Evolutionary conservation across 30 jellyfish, hydroid and myxozoan genomes (phyloP), one percentile per base, ranked within the genome.

Genomic region (Aurelia sp.): DNA sequence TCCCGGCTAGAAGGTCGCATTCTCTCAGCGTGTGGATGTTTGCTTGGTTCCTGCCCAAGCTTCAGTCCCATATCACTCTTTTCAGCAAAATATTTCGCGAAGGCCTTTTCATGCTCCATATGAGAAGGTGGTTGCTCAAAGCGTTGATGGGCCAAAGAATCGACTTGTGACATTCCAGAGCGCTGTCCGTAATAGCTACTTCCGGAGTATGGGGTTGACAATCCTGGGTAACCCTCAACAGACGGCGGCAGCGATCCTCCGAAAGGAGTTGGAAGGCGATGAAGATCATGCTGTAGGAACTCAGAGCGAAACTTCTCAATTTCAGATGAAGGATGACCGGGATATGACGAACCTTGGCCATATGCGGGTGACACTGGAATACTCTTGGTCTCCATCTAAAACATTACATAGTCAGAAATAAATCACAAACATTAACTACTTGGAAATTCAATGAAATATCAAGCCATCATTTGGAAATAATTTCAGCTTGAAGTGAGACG

Each of bases 301-400:
- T 84, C 93, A 2, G 93, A 62, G 8, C 93, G 93, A 67, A 72
- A 61, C 72, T 84, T 84, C 33, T 84, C 93, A 18, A 84, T 72
- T 22, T 84, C 93, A 18, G 93, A 72, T 78, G 89, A 55, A 4
- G 85, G 85, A 71, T 82, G 86, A 18, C 67, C 31, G 57, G 84
- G 67, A 77, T 35, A 84, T 17, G 87, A 67, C 3, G 93, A 71
- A 19, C 82, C 69, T 33, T 72, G 93, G 48, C 88, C 88, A 31
- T 70, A 84, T 9, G 92, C 92, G 18, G 81, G 92, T 13, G 92
- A 83, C 63, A 73, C 85, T 2, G 93, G 87, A 22, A 84, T 84
- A 86, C 93, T 70, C 57, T 84, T 84, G 51, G 93, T 51, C 16
- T 84, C 93, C n/a, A 72, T 38, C 93, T 84, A 50, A 19, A 71